phyloP scores from a whole-genome alignment of 2,797 vertebrate species.

The Xenentodon cancila region DNA sequence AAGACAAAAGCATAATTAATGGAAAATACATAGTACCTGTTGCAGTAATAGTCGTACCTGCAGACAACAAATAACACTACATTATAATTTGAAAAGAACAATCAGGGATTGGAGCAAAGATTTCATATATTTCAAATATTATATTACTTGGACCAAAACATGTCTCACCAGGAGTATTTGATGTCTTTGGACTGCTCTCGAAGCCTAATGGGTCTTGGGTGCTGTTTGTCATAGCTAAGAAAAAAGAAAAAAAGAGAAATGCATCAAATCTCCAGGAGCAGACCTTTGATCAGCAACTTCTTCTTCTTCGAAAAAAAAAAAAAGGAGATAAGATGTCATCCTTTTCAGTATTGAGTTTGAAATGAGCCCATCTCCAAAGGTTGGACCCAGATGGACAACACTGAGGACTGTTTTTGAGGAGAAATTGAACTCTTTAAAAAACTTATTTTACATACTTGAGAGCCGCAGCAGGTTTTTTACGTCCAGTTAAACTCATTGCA shows the following conservation, averaged over 20 bases:
- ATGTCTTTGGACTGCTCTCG: neutral
- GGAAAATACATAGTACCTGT: conserved; percentile 21
- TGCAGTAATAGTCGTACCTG: neutral
- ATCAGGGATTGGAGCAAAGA: no score
- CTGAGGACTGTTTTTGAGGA: no score
- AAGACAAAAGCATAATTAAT: neutral
- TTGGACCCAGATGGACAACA: no score
- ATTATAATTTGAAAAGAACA: neutral
- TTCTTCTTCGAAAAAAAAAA: neutral
- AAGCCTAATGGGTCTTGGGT: no score
- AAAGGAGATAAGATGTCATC: neutral
- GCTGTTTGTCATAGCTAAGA: neutral
- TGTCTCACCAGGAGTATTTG: neutral
- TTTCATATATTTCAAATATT: no score
- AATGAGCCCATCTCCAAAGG: neutral
- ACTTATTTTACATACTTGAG: neutral
- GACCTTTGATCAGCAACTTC: no score
- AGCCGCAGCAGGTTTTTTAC: neutral
- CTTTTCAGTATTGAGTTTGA: neutral
- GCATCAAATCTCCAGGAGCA: no score
- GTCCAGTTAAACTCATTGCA: no score
- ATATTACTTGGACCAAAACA: no score
- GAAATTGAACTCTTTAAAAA: neutral
- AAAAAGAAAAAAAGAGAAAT: neutral
- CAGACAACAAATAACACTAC: neutral